Conservation (phyloP, 1,140 invertebrate species). For the Cherax destructor region DNA sequence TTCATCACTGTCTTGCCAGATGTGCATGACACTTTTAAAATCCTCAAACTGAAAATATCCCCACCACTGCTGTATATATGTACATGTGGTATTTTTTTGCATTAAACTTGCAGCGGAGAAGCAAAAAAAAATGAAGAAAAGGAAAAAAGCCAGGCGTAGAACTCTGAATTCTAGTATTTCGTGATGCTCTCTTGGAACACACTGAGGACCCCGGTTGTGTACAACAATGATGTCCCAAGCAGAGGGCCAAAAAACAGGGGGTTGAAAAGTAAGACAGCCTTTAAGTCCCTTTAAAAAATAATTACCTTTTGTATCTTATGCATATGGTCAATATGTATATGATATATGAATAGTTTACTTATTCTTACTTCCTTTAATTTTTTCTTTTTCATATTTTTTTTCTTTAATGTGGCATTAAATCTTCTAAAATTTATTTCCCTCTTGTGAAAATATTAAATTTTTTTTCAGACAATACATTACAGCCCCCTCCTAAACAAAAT, state of each 20-base stretch:
- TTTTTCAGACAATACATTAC: too few relatives aligned
- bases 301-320: too few relatives aligned
- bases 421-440: too few relatives aligned
- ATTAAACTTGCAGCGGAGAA: neutral
- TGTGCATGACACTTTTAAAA: too few relatives aligned
- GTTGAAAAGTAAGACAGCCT: slow-evolving; percentile 35
- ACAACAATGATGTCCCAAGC: slow-evolving; percentile 52
- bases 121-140: slow-evolving; percentile 16
- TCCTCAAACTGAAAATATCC: too few relatives aligned
- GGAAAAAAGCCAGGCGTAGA: slow-evolving; percentile 29
- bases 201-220: slow-evolving; percentile 52
- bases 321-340: too few relatives aligned
- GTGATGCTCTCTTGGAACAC: slow-evolving; percentile 35
- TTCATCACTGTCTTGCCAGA: too few relatives aligned
- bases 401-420: too few relatives aligned
- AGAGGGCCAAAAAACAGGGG: slow-evolving; percentile 47
- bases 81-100: neutral
- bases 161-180: slow-evolving; percentile 36
- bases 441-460: too few relatives aligned
- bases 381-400: neutral
- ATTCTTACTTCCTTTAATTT: too few relatives aligned
- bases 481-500: too few relatives aligned
- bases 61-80: too few relatives aligned
- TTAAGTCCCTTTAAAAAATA: neutral
- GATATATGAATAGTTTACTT: neutral